Conservation (phyloP, 2,113 vertebrate species). For the Amphiprion percula region DNA sequence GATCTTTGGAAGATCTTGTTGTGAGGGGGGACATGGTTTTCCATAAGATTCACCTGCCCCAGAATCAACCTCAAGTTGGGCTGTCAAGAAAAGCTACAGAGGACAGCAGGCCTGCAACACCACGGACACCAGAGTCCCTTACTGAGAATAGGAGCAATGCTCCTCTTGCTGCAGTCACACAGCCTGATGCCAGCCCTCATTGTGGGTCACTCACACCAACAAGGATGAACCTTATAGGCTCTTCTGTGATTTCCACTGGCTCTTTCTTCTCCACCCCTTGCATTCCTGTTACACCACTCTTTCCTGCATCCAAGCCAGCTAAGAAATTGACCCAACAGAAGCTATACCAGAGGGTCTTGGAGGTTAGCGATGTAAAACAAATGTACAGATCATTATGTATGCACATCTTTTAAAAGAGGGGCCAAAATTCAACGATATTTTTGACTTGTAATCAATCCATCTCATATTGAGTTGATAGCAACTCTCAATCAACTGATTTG, state of each 20-base stretch:
- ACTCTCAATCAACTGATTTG: too few relatives aligned
- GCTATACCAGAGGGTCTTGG: slow-evolving; percentile 70
- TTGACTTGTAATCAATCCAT: too few relatives aligned
- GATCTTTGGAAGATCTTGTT: slow-evolving; percentile 64
- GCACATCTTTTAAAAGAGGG: too few relatives aligned
- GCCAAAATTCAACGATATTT: too few relatives aligned
- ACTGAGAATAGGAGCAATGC: neutral
- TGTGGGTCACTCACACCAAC: neutral
- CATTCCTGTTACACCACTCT: neutral
- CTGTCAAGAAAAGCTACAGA: neutral
- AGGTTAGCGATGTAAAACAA: slow-evolving; percentile 55
- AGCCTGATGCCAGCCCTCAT: neutral
- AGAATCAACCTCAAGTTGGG: neutral
- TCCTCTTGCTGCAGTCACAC: neutral
- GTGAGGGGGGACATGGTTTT: slow-evolving; percentile 60
- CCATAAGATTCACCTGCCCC: slow-evolving; percentile 52
- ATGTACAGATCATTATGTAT: neutral
- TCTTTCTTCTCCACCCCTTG: neutral
- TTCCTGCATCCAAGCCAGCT: slow-evolving; percentile 11
- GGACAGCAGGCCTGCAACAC: slow-evolving; percentile 15
- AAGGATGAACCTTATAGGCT: neutral
- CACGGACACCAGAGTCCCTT: neutral
- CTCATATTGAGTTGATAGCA: too few relatives aligned
- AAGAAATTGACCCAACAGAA: slow-evolving; percentile 63
- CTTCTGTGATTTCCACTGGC: neutral